Evolutionary conservation across 2,888 invertebrate genomes (phyloP), one percentile per base, ranked within the genome.

Genomic region (Microdon myrmicae): DNA sequence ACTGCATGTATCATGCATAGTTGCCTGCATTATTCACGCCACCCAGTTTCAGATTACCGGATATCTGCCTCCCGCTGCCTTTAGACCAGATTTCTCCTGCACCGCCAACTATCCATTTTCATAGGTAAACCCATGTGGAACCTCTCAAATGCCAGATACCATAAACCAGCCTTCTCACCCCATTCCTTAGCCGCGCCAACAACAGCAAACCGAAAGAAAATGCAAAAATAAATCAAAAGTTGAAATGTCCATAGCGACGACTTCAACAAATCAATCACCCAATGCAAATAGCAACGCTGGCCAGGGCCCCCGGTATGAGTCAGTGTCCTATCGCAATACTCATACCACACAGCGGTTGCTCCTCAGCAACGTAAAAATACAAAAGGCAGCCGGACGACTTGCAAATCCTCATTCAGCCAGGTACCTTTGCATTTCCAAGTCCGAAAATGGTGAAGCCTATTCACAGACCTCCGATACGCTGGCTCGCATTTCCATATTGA

Each of bases 161-260:
- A n/a, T n/a, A n/a, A n/a, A n/a, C n/a, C n/a, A n/a, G n/a, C n/a
- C n/a, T n/a, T n/a, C n/a, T n/a, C n/a, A n/a, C n/a, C n/a, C n/a
- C n/a, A n/a, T n/a, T n/a, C n/a, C n/a, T n/a, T n/a, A n/a, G n/a
- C n/a, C n/a, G n/a, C n/a, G n/a, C n/a, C n/a, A n/a, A n/a, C n/a
- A n/a, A n/a, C n/a, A n/a, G n/a, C 16, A 4, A 29, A 23, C n/a
- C 14, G 22, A 53, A 64, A 64, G 56, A 43, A 64, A 64, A 64
- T 64, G 64, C 58, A 58, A 58, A 64, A 64, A 64, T 64, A 64
- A 64, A 58, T 64, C 64, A 64, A 64, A 64, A 64, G 51, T 45
- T 64, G 64, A 58, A 64, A 51, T 64, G 64, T 64, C 64, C 64
- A 58, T 53, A 47, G 58, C 58, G 45, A 47, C 58, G 32, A 47